A percentile compares a stretch with the other conserved stretches of the same genome.
phyloP scores from a whole-genome alignment of 2,797 vertebrate genomes.

The Vultur gryphus region DNA sequence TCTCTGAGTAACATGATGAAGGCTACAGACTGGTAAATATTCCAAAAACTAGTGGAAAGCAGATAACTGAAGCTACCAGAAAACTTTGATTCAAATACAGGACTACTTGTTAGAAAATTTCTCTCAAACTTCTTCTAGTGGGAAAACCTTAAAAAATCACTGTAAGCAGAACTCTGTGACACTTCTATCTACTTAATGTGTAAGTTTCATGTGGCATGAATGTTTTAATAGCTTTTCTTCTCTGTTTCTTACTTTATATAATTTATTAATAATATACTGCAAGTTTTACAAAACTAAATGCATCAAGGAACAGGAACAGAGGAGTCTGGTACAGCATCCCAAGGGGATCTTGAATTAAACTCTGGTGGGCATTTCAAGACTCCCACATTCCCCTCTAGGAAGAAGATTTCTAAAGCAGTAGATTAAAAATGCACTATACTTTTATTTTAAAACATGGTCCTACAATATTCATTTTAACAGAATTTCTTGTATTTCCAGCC shows the following conservation, averaged over 20 bases:
- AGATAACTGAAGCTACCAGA: neutral
- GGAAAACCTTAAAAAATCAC: neutral
- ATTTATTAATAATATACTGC: neutral
- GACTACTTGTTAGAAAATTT: neutral
- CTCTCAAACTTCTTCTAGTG: neutral
- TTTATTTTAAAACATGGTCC: neutral
- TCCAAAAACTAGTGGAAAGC: neutral
- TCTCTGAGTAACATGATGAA: neutral
- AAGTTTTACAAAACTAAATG: neutral
- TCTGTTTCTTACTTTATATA: neutral
- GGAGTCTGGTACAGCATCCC: neutral
- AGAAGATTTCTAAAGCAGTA: neutral
- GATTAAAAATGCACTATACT: neutral
- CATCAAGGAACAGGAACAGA: neutral
- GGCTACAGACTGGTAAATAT: neutral
- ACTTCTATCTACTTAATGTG: neutral
- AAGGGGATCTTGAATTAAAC: neutral
- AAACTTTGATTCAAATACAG: neutral
- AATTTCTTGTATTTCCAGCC: neutral
- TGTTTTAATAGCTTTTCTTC: neutral
- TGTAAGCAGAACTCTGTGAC: neutral
- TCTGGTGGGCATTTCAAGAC: neutral
- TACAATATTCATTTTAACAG: neutral
- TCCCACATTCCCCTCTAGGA: neutral
- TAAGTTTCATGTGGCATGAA: neutral